phyloP scores from a whole-genome alignment of 2,888 invertebrate species.

The Xanthia togata region DNA sequence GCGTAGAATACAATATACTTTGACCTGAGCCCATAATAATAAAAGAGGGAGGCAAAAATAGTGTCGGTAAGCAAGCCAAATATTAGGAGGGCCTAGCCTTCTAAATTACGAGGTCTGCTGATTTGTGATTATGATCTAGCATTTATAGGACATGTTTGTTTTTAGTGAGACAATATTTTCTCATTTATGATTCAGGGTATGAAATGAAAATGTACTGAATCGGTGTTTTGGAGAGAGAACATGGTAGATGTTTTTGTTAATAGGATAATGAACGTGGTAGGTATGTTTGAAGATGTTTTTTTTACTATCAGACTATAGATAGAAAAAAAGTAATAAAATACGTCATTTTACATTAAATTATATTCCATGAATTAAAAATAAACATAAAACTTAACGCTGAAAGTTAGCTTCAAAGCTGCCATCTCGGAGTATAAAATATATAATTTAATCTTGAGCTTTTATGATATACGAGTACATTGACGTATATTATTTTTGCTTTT shows the following conservation, averaged over 20 bases:
- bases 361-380: background rate
- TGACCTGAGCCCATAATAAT: slow-evolving; percentile 35
- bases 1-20: slow-evolving; percentile 59
- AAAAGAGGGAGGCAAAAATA: slow-evolving; percentile 30
- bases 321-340: background rate
- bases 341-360: background rate
- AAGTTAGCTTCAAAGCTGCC: too few species aligned
- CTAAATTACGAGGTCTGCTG: slow-evolving; percentile 18
- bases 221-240: background rate
- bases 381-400: too few species aligned
- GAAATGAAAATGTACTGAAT: slow-evolving; percentile 1
- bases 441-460: too few species aligned
- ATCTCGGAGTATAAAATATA: too few species aligned
- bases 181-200: slow-evolving; percentile 25
- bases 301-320: background rate
- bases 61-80: slow-evolving; percentile 43
- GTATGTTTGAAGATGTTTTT: background rate
- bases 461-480: too few species aligned
- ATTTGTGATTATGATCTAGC: slow-evolving; percentile 18
- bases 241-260: background rate
- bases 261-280: background rate
- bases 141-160: slow-evolving; percentile 24
- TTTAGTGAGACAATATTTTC: slow-evolving; percentile 29
- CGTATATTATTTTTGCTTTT: too few species aligned
- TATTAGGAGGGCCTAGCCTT: slow-evolving; percentile 10